These are phyloP conservation scores for Gasteruption jaculator DNA, from an alignment of 2,888 invertebrate species.

Conservation along the genomic window DNA sequence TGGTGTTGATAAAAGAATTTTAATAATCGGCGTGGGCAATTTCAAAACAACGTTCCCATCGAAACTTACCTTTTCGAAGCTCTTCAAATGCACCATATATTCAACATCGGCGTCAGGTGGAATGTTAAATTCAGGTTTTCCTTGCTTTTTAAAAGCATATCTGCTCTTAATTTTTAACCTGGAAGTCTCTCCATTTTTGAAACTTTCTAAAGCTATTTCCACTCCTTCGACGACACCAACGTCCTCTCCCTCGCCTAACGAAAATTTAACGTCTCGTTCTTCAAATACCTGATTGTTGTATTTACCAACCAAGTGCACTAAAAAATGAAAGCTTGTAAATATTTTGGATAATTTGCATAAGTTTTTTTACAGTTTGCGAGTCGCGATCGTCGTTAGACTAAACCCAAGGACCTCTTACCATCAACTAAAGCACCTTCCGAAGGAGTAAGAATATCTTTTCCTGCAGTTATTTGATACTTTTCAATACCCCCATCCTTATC, in stretches of 20 bases:
- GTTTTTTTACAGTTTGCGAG: neutral
- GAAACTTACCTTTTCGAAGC: constrained; percentile 76
- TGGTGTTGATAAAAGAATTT: too few relatives aligned
- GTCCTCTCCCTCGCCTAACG: constrained; percentile 80
- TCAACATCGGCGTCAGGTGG: constrained; percentile 75
- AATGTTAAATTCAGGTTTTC: constrained; percentile 67
- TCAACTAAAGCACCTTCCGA: constrained; percentile 80
- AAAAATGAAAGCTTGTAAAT: constrained; percentile 33
- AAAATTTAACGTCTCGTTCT: constrained; percentile 75
- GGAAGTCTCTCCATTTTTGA: constrained; percentile 77
- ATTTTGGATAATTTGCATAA: constrained; percentile 7
- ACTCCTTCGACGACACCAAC: constrained; percentile 74
- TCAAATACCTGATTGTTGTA: constrained; percentile 70
- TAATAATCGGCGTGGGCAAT: too few relatives aligned
- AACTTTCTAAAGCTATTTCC: constrained; percentile 76
- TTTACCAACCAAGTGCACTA: constrained; percentile 71
- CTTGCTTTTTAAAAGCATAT: constrained; percentile 74
- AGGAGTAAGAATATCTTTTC: constrained; percentile 70
- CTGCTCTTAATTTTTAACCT: constrained; percentile 68
- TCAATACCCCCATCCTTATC: constrained; percentile 80
- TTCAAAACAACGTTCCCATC: too few relatives aligned
- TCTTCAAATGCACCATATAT: constrained; percentile 76
- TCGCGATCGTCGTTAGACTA: too few relatives aligned
- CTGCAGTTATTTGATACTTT: constrained; percentile 65
- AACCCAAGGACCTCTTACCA: constrained; percentile 62